A percentile compares a stretch with the other conserved stretches of the same genome.
These are phyloP conservation scores for Macheiramphus alcinus DNA, from an alignment of 2,113 vertebrate genomes.

Conservation along the genomic window DNA sequence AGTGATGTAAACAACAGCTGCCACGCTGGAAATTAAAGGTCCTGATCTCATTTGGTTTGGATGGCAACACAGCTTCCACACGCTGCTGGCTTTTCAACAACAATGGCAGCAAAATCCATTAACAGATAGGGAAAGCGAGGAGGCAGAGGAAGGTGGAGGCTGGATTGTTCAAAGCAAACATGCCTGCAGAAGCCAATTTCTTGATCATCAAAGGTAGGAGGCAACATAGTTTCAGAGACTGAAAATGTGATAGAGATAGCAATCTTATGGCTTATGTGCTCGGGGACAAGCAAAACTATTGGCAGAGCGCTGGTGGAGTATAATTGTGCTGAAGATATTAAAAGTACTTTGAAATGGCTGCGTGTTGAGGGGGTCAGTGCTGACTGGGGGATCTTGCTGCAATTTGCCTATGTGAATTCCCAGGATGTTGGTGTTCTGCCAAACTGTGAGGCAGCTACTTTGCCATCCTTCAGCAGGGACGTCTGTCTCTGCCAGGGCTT, in stretches of 20 bases:
- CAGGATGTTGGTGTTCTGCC: neutral
- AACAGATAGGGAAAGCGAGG: neutral
- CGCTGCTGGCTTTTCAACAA: neutral
- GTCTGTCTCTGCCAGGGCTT: neutral
- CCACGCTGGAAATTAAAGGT: neutral
- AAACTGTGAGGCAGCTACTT: rapidly evolving
- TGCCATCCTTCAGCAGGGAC: neutral
- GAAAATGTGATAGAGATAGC: neutral
- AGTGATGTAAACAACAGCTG: conserved; percentile 50
- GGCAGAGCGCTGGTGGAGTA: neutral
- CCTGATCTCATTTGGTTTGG: neutral
- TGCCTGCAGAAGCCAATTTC: neutral
- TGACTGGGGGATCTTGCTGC: neutral
- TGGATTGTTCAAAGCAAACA: neutral
- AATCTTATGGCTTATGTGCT: no score
- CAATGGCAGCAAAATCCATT: neutral
- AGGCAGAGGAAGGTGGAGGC: neutral
- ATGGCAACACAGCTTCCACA: neutral
- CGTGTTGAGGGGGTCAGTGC: neutral
- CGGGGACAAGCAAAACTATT: neutral
- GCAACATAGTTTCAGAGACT: neutral
- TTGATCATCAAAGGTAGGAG: conserved; percentile 43
- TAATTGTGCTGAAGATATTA: neutral
- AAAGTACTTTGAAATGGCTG: neutral
- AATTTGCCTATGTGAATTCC: neutral